phyloP scores from a whole-genome alignment of 1,140 invertebrate genomes.

The Batillaria attramentaria region DNA sequence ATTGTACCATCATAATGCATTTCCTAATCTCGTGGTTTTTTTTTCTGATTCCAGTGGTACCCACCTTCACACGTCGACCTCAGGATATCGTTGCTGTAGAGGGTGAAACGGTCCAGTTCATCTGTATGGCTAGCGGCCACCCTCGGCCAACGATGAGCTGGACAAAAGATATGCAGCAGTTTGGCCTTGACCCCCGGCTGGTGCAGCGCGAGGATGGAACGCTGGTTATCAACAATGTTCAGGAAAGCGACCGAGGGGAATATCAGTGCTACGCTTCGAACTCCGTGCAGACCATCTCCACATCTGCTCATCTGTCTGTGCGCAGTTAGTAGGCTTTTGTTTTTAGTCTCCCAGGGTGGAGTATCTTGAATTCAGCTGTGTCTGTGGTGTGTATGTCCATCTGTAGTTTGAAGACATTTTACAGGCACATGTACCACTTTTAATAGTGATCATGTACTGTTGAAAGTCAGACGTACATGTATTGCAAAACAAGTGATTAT shows the following conservation, averaged over 20 bases:
- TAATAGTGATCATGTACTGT: too few relatives aligned
- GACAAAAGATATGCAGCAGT: slow-evolving; percentile 73
- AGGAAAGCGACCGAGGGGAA: slow-evolving; percentile 77
- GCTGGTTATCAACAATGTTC: slow-evolving; percentile 78
- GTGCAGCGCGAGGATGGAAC: slow-evolving; percentile 74
- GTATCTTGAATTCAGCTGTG: background rate
- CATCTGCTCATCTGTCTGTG: slow-evolving; percentile 79
- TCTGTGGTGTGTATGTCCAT: background rate
- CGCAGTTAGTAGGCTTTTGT: slow-evolving; percentile 75
- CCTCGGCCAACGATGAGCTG: slow-evolving; percentile 81
- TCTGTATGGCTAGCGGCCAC: slow-evolving; percentile 79
- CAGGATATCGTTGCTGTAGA: slow-evolving; percentile 66
- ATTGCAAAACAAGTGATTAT: too few relatives aligned
- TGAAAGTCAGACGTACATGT: too few relatives aligned
- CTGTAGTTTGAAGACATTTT: too few relatives aligned
- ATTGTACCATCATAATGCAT: too few relatives aligned
- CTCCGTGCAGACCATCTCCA: slow-evolving; percentile 77
- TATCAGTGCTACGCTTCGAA: slow-evolving; percentile 84
- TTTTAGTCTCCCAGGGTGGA: too few relatives aligned
- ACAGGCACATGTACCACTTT: too few relatives aligned
- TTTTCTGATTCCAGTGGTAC: slow-evolving; percentile 53
- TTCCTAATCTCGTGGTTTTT: too few relatives aligned
- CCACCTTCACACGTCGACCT: slow-evolving; percentile 57
- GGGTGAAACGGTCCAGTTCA: slow-evolving; percentile 75
- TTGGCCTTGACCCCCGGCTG: slow-evolving; percentile 35